Evolutionary conservation across 2,113 vertebrate species (phyloP).

Genomic region (Varanus salvator): DNA sequence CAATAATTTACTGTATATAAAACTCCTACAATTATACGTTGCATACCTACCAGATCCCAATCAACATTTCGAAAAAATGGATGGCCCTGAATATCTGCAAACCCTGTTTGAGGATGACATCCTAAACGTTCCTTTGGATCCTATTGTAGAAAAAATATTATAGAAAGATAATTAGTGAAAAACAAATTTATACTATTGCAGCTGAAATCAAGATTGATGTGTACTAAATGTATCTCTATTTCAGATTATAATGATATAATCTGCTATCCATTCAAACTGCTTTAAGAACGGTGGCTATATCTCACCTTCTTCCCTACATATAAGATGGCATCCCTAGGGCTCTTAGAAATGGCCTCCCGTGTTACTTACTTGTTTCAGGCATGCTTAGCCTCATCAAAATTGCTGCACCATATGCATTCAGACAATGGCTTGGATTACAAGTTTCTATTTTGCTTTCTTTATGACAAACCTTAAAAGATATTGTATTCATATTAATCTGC

Average conservation of each 20-base stretch:
- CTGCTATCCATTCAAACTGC: neutral
- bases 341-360: neutral
- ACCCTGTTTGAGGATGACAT: constrained; percentile 98
- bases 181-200: neutral
- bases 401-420: neutral
- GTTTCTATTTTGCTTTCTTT: neutral
- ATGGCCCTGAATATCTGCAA: constrained; percentile 97
- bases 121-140: constrained; percentile 97
- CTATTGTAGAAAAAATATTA: constrained; percentile 70
- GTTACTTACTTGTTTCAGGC: neutral
- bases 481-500: neutral
- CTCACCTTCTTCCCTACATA: no score
- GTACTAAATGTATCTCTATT: neutral
- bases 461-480: neutral
- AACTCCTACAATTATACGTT: neutral
- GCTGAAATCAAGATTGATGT: neutral
- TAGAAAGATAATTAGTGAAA: constrained; percentile 21
- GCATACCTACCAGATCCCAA: constrained; percentile 93
- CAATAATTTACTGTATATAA: neutral
- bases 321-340: neutral
- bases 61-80: constrained; percentile 97
- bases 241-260: neutral
- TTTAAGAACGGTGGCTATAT: neutral
- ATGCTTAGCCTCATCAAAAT: neutral
- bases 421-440: neutral